Conservation (phyloP, 2,113 vertebrate genomes). For the Podilymbus podiceps region DNA sequence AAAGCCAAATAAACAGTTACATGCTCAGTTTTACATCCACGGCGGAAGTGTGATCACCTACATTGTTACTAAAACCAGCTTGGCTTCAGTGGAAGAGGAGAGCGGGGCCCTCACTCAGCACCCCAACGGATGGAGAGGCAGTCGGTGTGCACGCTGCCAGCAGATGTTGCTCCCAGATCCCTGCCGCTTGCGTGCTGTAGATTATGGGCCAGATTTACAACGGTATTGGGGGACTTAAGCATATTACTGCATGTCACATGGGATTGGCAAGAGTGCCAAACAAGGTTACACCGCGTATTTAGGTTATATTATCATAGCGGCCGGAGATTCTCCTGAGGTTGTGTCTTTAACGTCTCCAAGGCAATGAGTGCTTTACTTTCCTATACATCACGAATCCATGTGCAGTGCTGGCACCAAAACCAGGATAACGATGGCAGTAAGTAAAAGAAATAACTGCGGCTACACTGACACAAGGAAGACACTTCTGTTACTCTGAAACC, state of each 20-base stretch:
- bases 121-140: accelerated
- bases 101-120: neutral
- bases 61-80: neutral
- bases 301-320: neutral
- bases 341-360: neutral
- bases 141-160: neutral
- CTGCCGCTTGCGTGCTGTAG: neutral
- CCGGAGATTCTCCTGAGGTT: neutral
- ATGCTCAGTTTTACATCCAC: neutral
- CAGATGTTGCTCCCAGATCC: constrained; percentile 27
- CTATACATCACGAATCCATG: neutral
- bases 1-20: neutral
- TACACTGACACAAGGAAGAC: neutral
- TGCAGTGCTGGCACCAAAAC: neutral
- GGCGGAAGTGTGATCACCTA: neutral
- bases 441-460: neutral
- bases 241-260: neutral
- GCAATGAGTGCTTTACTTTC: neutral
- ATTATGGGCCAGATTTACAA: neutral
- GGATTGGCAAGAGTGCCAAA: neutral
- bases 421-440: neutral
- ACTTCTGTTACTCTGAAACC: neutral
- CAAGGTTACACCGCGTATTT: neutral
- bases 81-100: neutral
- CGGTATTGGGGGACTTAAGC: neutral